A percentile compares a stretch with the other conserved stretches of the same genome.
These are phyloP conservation scores for Capricornis sumatraensis DNA, from an alignment of 2,113 vertebrate genomes.

Conservation along the genomic window DNA sequence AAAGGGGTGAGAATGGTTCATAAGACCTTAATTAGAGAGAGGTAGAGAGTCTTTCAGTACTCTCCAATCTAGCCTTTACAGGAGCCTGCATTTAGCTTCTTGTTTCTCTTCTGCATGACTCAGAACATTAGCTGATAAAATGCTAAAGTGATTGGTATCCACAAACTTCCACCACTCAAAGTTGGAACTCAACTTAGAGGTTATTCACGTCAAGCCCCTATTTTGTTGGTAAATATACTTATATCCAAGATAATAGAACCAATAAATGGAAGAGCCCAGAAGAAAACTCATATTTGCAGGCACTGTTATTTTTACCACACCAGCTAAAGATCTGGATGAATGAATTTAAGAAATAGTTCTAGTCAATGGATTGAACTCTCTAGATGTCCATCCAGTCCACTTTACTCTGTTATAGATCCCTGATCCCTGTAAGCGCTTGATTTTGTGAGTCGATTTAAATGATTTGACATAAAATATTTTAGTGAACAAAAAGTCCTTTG, in stretches of 20 bases:
- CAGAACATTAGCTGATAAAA: neutral
- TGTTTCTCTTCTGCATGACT: neutral
- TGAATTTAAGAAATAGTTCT: neutral
- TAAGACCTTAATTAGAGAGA: neutral
- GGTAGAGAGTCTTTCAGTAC: neutral
- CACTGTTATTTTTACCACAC: neutral
- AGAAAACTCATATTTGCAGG: neutral
- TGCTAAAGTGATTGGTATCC: neutral
- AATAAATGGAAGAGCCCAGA: neutral
- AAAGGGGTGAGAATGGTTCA: neutral
- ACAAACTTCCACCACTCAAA: neutral
- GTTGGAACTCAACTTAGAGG: neutral
- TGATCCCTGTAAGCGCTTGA: neutral
- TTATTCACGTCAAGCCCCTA: neutral
- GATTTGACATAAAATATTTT: slow-evolving; percentile 3
- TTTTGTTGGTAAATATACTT: neutral
- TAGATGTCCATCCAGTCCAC: neutral
- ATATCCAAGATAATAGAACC: neutral
- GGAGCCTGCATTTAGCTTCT: neutral
- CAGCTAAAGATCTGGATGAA: neutral
- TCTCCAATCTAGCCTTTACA: neutral
- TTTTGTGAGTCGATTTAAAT: neutral
- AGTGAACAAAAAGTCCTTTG: neutral
- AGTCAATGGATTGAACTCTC: neutral
- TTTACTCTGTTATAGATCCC: neutral